These are phyloP conservation scores for Chloroclystis v-ata DNA, from an alignment of 2,888 invertebrate genomes.

Conservation along the genomic window DNA sequence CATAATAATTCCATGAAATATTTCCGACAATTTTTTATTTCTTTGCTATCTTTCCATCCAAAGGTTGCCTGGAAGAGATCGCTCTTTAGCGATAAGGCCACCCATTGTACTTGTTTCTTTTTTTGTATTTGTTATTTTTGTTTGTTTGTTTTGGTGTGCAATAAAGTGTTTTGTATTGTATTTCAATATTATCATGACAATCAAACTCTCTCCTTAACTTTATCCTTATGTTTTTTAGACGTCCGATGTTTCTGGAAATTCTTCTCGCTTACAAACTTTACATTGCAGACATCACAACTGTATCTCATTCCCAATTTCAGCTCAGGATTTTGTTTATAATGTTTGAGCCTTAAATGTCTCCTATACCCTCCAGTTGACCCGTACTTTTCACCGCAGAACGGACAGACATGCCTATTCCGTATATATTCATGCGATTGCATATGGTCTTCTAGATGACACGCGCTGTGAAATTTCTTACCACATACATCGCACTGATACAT, in stretches of 20 bases:
- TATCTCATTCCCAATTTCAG: conserved; percentile 16
- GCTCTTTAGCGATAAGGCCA: too few relatives aligned
- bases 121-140: too few relatives aligned
- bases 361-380: conserved; percentile 44
- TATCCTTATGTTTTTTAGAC: conserved; percentile 23
- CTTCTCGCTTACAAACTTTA: conserved; percentile 18
- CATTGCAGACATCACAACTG: conserved; percentile 20
- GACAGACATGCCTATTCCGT: conserved; percentile 41
- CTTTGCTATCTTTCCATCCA: too few relatives aligned
- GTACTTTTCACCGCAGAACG: conserved; percentile 35
- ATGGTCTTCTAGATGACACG: conserved; percentile 42
- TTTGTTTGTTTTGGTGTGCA: too few relatives aligned
- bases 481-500: conserved; percentile 44
- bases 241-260: conserved; percentile 24
- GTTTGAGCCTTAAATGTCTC: conserved; percentile 34
- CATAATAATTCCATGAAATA: too few relatives aligned
- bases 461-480: conserved; percentile 41
- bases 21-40: too few relatives aligned
- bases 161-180: not conserved
- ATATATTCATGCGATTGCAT: conserved; percentile 41
- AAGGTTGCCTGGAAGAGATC: too few relatives aligned
- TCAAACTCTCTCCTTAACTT: not conserved
- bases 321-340: conserved; percentile 12
- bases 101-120: too few relatives aligned
- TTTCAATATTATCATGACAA: not conserved